A percentile compares a stretch with the other conserved stretches of the same genome.
Evolutionary conservation across 2,797 vertebrate genomes (phyloP).

Genomic region (Hybognathus amarus): DNA sequence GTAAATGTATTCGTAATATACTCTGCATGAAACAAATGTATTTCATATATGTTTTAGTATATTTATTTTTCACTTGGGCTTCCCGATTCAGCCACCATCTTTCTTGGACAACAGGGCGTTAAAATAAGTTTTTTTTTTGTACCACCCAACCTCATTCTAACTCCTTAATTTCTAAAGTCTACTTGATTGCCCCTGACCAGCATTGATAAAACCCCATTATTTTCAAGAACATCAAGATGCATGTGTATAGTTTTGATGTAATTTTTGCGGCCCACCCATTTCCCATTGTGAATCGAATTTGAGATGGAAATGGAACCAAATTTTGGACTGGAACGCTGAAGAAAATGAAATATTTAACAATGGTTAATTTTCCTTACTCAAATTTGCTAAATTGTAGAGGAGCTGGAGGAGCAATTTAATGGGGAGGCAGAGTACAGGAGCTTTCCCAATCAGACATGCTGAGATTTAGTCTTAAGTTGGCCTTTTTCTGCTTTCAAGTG

Average conservation of each 20-base stretch:
- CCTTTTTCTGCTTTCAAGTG: constrained; percentile 57
- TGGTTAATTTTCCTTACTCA: constrained; percentile 62
- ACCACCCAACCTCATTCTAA: constrained; percentile 1
- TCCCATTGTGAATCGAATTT: constrained; percentile 62
- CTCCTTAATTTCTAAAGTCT: constrained; percentile 35
- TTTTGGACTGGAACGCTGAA: constrained; percentile 59
- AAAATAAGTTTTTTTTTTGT: constrained; percentile 24
- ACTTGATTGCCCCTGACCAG: constrained; percentile 46
- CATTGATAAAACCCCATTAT: constrained; percentile 51
- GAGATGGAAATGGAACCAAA: constrained; percentile 67
- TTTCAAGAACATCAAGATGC: constrained; percentile 53
- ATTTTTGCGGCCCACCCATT: constrained; percentile 58
- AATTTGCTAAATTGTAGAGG: constrained; percentile 68
- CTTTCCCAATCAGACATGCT: constrained; percentile 53
- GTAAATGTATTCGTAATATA: no score
- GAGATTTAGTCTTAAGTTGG: constrained; percentile 58
- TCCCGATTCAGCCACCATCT: background rate
- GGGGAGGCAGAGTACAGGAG: constrained; percentile 46
- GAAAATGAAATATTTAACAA: constrained; percentile 68
- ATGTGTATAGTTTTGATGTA: constrained; percentile 51
- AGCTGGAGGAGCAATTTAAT: constrained; percentile 63
- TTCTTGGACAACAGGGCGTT: background rate
- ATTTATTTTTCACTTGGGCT: background rate
- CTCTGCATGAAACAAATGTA: no score
- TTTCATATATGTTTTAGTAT: no score